Evolutionary conservation across 1,140 invertebrate species (phyloP).

Genomic region (Zaprionus ghesquierei): DNA sequence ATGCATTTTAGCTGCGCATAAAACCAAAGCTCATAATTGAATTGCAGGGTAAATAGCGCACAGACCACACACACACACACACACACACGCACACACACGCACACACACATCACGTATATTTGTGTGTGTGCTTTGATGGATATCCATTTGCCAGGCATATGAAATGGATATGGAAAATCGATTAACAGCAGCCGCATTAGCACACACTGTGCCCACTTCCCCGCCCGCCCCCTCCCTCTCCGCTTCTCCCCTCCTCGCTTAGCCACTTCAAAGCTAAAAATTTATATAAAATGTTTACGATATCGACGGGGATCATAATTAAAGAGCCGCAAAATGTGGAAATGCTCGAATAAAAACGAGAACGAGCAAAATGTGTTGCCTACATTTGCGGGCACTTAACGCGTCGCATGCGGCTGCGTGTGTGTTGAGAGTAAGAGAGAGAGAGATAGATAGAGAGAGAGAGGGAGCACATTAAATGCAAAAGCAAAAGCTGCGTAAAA

Average conservation of each 20-base stretch:
- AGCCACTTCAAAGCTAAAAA: neutral
- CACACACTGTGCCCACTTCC: neutral
- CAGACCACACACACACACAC: conserved; percentile 2
- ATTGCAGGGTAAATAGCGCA: conserved; percentile 18
- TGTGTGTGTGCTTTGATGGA: conserved; percentile 2
- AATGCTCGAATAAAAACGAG: conserved; percentile 12
- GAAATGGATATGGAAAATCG: conserved; percentile 10
- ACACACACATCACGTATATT: neutral
- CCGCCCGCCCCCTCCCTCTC: neutral
- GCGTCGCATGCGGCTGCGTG: conserved; percentile 37
- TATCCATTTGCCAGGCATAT: neutral
- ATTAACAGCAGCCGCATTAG: conserved; percentile 8
- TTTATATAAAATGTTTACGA: neutral
- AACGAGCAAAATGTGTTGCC: conserved; percentile 55
- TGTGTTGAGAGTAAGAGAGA: neutral
- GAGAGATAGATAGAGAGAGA: conserved; percentile 20
- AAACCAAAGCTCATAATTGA: conserved; percentile 33
- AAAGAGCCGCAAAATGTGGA: conserved; percentile 46
- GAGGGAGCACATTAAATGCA: conserved; percentile 58
- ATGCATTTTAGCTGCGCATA: conserved; percentile 38
- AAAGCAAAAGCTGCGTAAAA: conserved; percentile 74
- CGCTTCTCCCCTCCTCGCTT: neutral
- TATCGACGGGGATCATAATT: conserved; percentile 38
- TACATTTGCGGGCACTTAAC: conserved; percentile 67
- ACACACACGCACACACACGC: neutral